These are phyloP conservation scores for Siniperca obscura DNA, from an alignment of 2,797 vertebrate species.

Conservation along the genomic window DNA sequence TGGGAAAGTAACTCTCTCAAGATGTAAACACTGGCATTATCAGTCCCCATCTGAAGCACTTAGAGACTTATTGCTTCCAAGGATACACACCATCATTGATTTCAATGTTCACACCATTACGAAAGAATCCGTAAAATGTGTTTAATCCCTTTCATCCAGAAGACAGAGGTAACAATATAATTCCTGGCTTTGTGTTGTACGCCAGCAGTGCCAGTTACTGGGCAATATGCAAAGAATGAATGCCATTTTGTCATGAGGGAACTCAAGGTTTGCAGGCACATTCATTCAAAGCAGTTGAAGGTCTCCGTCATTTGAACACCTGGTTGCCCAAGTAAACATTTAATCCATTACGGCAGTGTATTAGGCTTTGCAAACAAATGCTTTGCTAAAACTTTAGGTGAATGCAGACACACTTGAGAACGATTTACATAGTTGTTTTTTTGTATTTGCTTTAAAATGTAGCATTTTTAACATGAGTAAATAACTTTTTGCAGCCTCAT, in stretches of 20 bases:
- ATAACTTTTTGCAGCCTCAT: not conserved
- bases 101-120: constrained; percentile 43
- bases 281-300: constrained; percentile 14
- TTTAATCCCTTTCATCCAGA: constrained; percentile 28
- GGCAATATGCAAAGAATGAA: not conserved
- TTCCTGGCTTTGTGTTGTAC: not conserved
- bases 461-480: constrained; percentile 16
- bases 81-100: constrained; percentile 29
- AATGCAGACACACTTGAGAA: not conserved
- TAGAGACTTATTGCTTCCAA: constrained; percentile 34
- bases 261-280: constrained; percentile 14
- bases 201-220: not conserved
- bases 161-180: not conserved
- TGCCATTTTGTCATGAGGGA: not conserved
- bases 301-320: constrained; percentile 8
- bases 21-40: not conserved
- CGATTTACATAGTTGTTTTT: not conserved
- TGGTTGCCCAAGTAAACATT: not conserved
- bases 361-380: not conserved
- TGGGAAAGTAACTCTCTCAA: not conserved
- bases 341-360: not conserved
- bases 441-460: not conserved
- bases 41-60: constrained; percentile 7
- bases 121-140: constrained; percentile 22
- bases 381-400: not conserved